Evolutionary conservation across 2,888 invertebrate species (phyloP), one percentile per base, ranked within the genome.

Genomic region (Apodemia duryi): DNA sequence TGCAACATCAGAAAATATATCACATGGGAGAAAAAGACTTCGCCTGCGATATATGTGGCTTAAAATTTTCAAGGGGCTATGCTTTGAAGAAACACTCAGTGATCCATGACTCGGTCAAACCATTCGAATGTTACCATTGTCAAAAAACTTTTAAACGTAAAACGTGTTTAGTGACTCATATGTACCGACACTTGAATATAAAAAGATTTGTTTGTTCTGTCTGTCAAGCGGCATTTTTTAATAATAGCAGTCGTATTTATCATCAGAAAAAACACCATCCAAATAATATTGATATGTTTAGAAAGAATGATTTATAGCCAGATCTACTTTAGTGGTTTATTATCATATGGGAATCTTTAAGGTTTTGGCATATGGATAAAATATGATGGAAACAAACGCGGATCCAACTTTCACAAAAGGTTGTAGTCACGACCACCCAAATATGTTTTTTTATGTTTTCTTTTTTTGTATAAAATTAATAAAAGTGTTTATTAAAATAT

Each of bases 11-110:
- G 63, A 79, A 75, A 69, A 66, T 65, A 0, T 60, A 69, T 6
- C 83, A 82, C 43, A 80, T 82, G 82, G 76, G 75, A 0, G 83
- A 80, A 63, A 57, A 29, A 28, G 52, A 46, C 11, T 61, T 63
- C n/a, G 54, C 35, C 9, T 65, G 68, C 32, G 46, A 46, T 54
- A 41, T 68, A 54, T 72, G 68, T 62, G 70, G 64, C 35, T 69
- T 61, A 64, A 70, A 70, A 35, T 63, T 70, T 68, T 66, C 67
- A 2, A 64, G 66, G 62, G 54, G 51, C 29, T 63, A 71, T 63
- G 71, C 72, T 52, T 64, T 79, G 63, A 71, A 41, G 6, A 67
- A 67, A 0, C 80, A 80, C 61, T 62, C 57, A 13, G 57, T 74
- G 6, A 71, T 63, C 28, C 63, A 63, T 57, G 32, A 63, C 13